A percentile compares a stretch with the other conserved stretches of the same genome.
Evolutionary conservation across 2,888 invertebrate species (phyloP).

Genomic region (Sicus ferrugineus): DNA sequence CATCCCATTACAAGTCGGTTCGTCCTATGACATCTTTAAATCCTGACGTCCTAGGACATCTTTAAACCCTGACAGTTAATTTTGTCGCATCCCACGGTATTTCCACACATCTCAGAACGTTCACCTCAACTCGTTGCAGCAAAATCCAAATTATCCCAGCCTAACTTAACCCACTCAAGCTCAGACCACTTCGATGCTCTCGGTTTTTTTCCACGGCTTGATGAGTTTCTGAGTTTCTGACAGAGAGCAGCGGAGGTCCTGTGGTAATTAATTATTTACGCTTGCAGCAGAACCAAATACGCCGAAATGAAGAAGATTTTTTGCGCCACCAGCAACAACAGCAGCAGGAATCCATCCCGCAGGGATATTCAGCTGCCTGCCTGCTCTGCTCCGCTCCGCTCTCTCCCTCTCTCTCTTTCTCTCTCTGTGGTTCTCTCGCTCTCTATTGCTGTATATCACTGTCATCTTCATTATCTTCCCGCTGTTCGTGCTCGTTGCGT

Average conservation of each 20-base stretch:
- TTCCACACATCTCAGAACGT: no score
- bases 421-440: not conserved
- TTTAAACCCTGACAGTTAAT: no score
- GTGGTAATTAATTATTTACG: constrained; percentile 33
- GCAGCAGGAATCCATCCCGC: not conserved
- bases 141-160: no score
- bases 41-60: no score
- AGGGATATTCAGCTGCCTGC: not conserved
- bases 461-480: constrained; percentile 8
- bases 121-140: no score
- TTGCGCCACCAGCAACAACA: constrained; percentile 1
- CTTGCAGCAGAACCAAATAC: constrained; percentile 42
- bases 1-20: no score
- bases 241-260: constrained; percentile 31
- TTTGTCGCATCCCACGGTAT: no score
- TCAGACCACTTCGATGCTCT: not conserved
- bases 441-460: not conserved
- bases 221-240: constrained; percentile 22
- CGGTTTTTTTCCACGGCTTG: not conserved
- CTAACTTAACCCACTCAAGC: not conserved
- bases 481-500: constrained; percentile 10
- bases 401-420: not conserved
- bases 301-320: constrained; percentile 18
- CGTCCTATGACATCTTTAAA: no score
- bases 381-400: not conserved